These are phyloP conservation scores for Protula sp. DNA, from an alignment of 2,888 invertebrate species.

Conservation along the genomic window DNA sequence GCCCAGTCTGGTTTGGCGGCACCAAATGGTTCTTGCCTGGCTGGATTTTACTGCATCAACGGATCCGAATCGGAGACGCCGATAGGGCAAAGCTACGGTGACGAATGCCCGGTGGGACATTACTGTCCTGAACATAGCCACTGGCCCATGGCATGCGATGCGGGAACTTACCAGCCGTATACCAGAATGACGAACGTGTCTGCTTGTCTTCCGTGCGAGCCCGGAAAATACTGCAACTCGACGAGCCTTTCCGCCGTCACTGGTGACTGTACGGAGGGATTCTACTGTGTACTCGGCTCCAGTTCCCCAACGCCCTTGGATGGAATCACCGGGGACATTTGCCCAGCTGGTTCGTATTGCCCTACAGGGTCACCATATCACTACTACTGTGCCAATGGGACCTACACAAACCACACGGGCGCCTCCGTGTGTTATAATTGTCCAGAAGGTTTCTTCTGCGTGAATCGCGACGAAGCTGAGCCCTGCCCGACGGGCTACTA, in stretches of 20 bases:
- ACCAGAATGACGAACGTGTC: conserved; percentile 28
- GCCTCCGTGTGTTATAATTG: conserved; percentile 42
- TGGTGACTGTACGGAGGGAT: conserved; percentile 42
- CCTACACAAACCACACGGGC: conserved; percentile 48
- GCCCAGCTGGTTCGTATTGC: conserved; percentile 30
- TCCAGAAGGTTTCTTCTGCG: conserved; percentile 43
- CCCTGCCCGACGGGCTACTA: conserved; percentile 39
- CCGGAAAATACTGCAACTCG: conserved; percentile 41
- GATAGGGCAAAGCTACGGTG: conserved; percentile 33
- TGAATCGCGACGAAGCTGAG: conserved; percentile 41
- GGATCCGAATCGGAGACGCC: conserved; percentile 43
- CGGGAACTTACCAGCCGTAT: conserved; percentile 44
- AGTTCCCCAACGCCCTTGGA: conserved; percentile 35
- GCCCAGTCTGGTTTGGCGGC: conserved; percentile 33
- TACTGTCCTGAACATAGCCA: conserved; percentile 42
- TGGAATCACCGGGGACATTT: conserved; percentile 37
- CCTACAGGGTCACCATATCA: conserved; percentile 41
- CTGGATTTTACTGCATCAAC: conserved; percentile 45
- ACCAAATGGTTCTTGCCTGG: conserved; percentile 39
- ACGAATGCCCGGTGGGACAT: conserved; percentile 44
- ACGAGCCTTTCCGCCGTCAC: conserved; percentile 34
- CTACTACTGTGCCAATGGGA: conserved; percentile 44
- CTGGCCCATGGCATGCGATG: conserved; percentile 37
- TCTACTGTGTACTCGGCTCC: conserved; percentile 39
- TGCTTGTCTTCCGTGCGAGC: conserved; percentile 40